Evolutionary conservation across 2,113 vertebrate species (phyloP).

Genomic region (Cyphomyrus discorhynchus): DNA sequence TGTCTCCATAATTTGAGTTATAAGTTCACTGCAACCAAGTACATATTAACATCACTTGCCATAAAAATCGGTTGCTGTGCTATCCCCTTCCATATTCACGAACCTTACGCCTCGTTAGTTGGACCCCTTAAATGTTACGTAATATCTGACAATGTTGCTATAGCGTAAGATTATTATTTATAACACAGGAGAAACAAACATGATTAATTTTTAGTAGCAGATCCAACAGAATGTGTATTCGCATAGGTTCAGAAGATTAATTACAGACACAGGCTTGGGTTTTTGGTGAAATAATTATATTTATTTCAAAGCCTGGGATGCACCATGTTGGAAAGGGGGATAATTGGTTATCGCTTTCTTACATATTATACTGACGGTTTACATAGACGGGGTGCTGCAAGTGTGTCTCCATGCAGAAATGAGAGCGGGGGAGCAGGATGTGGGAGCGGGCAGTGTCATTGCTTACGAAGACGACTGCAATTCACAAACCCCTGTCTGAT

Average conservation of each 20-base stretch:
- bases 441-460: constrained; percentile 2
- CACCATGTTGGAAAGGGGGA: background rate
- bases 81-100: background rate
- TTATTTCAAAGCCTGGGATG: background rate
- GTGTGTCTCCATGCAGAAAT: background rate
- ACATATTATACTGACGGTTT: background rate
- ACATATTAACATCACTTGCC: background rate
- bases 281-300: background rate
- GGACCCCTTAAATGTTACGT: background rate
- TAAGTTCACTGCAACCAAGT: background rate
- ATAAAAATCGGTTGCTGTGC: background rate
- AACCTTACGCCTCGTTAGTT: background rate
- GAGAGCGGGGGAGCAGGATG: background rate
- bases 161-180: background rate
- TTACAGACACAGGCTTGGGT: background rate
- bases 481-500: constrained; percentile 30
- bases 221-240: background rate
- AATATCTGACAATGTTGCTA: background rate
- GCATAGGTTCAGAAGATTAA: background rate
- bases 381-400: background rate
- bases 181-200: background rate
- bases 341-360: background rate
- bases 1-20: background rate
- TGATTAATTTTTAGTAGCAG: background rate
- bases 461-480: constrained; percentile 13